Evolutionary conservation across 2,888 invertebrate species (phyloP).

Genomic region (Hedychridium roseum): DNA sequence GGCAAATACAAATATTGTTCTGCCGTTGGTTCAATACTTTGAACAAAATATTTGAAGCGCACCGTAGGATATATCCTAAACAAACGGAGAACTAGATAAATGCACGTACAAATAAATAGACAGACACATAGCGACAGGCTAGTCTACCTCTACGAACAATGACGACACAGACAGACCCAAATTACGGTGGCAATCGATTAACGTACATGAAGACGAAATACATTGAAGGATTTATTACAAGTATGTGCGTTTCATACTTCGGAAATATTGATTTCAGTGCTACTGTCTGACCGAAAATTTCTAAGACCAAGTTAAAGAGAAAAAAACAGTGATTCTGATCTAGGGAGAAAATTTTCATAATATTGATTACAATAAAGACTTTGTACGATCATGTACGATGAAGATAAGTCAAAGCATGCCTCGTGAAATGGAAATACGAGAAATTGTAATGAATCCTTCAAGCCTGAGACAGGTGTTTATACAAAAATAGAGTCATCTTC

Average conservation of each 20-base stretch:
- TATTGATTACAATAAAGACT: too few species aligned
- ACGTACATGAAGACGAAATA: slow-evolving; percentile 14
- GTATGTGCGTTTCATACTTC: not conserved
- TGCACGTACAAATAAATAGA: slow-evolving; percentile 39
- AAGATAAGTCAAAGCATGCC: not conserved
- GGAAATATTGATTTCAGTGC: not conserved
- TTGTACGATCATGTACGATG: not conserved
- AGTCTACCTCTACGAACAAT: slow-evolving; percentile 53
- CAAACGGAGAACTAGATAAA: slow-evolving; percentile 26
- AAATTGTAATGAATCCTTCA: slow-evolving; percentile 34
- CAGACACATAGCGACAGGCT: slow-evolving; percentile 45
- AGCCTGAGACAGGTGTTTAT: too few species aligned
- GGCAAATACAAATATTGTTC: too few species aligned
- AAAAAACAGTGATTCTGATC: too few species aligned
- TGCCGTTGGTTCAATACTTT: too few species aligned
- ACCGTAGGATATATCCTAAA: too few species aligned
- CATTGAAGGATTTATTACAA: slow-evolving; percentile 39
- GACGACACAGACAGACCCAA: slow-evolving; percentile 48
- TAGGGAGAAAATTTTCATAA: too few species aligned
- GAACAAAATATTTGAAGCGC: too few species aligned
- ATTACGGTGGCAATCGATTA: slow-evolving; percentile 34
- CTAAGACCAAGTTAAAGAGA: too few species aligned
- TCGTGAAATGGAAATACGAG: not conserved
- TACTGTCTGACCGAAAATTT: too few species aligned
- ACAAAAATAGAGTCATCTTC: slow-evolving; percentile 8